Evolutionary conservation across 2,113 vertebrate species (phyloP).

Genomic region (Crotalus helleri): DNA sequence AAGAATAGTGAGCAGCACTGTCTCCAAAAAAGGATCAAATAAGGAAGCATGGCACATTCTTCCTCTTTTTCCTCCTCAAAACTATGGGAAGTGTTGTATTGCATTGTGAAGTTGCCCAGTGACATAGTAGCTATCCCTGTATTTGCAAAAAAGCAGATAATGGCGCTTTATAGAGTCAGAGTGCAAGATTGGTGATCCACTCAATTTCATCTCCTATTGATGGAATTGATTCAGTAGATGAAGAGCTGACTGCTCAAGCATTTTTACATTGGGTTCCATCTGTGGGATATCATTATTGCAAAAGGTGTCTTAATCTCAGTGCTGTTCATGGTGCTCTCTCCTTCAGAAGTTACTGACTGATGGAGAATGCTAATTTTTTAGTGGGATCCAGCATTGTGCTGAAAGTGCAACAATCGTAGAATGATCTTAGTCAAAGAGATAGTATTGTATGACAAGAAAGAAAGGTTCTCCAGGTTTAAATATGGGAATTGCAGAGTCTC

Average conservation of each 20-base stretch:
- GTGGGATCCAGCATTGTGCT: not conserved
- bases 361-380: not conserved
- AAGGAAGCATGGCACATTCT: not conserved
- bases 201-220: not conserved
- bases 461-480: too few relatives aligned
- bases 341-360: not conserved
- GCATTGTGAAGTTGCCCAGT: not conserved
- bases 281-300: not conserved
- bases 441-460: not conserved
- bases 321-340: not conserved
- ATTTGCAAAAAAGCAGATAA: not conserved
- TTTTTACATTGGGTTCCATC: not conserved
- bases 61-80: not conserved
- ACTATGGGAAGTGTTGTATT: not conserved
- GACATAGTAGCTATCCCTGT: not conserved
- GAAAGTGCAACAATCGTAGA: not conserved
- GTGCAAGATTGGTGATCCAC: not conserved
- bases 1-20: not conserved
- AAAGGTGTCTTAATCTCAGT: not conserved
- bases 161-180: not conserved
- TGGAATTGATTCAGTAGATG: not conserved
- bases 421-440: not conserved
- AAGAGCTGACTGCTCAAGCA: not conserved
- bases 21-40: not conserved
- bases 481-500: too few relatives aligned